Evolutionary conservation across 2,113 vertebrate genomes (phyloP).

Genomic region (Lepus timidus): DNA sequence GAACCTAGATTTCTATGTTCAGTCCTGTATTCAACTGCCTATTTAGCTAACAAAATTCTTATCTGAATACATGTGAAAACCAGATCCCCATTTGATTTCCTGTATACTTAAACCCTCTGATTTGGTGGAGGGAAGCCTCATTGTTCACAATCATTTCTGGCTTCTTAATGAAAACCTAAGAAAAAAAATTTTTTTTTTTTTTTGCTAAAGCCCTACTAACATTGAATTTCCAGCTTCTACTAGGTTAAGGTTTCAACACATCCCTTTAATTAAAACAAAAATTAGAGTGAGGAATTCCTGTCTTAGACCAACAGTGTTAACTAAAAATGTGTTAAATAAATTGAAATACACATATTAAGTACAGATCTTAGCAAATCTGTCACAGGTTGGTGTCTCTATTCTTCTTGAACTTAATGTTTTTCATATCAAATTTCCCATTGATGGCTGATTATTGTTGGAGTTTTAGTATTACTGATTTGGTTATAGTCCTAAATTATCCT

Average conservation of each 20-base stretch:
- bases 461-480: not conserved
- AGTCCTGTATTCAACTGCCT: slow-evolving; percentile 44
- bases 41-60: not conserved
- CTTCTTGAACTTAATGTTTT: not conserved
- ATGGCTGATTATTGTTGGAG: not conserved
- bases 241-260: slow-evolving; percentile 13
- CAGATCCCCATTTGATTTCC: slow-evolving; percentile 15
- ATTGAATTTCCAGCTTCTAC: not conserved
- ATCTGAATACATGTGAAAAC: not conserved
- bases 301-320: not conserved
- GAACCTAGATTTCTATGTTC: slow-evolving; percentile 28
- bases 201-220: not conserved
- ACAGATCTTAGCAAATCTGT: not conserved
- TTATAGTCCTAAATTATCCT: not conserved
- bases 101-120: not conserved
- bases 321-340: not conserved
- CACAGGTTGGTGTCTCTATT: not conserved
- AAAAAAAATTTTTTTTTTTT: not conserved
- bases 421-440: not conserved
- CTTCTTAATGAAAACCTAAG: slow-evolving; percentile 31
- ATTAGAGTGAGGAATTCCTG: not conserved
- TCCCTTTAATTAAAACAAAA: not conserved
- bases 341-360: not conserved
- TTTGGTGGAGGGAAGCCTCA: not conserved
- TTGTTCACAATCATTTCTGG: slow-evolving; percentile 10